Base-by-base conservation (phyloP, 2,888 invertebrate species). In the Dusona sp. region DNA sequence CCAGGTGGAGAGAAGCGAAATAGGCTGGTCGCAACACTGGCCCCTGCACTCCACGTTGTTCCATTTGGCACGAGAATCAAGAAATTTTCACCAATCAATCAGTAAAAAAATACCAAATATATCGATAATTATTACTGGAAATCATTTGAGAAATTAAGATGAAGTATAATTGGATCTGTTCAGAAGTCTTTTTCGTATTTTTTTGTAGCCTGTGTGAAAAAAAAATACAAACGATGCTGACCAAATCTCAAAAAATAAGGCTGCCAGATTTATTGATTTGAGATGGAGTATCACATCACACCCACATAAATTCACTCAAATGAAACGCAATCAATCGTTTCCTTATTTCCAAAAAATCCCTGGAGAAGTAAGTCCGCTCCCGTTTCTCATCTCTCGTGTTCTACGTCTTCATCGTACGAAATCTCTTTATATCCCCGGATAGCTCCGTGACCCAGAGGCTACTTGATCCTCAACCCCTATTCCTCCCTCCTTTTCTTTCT, bases 291-390 rank as follows among this genome's bases (percentile, higher is more conserved):
- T 61, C 61, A 16, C 29, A 61, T 61, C 61, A 16, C 29, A 29
- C 29, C 61, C 29, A 29, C 61, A 61, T 84, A 87, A 83, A 88
- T 88, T 89, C 86, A 42, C 81, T 83, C 78, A 81, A 84, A 84
- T 86, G 82, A 85, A 88, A 89, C 86, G 88, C 86, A 85, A 87
- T 82, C 89, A 81, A 88, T 89, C 87, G 80, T 79, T 68, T 79
- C 77, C 22, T 81, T 83, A 78, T 78, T 80, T 83, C 78, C 77
- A 67, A 77, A 68, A n/a, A 81, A 75, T 77, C 72, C 77, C 78
- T 68, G 9, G 80, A 78, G 80, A 78, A 83, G 80, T 68, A 77
- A 48, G 72, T 82, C 84, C 68, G 61, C 78, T 75, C 42, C 13
- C 61, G 68, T 68, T 57, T 61, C 70, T 57, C 73, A 81, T 84